Evolutionary conservation across 2,888 invertebrate genomes (phyloP).

Genomic region (Idaea biselata): DNA sequence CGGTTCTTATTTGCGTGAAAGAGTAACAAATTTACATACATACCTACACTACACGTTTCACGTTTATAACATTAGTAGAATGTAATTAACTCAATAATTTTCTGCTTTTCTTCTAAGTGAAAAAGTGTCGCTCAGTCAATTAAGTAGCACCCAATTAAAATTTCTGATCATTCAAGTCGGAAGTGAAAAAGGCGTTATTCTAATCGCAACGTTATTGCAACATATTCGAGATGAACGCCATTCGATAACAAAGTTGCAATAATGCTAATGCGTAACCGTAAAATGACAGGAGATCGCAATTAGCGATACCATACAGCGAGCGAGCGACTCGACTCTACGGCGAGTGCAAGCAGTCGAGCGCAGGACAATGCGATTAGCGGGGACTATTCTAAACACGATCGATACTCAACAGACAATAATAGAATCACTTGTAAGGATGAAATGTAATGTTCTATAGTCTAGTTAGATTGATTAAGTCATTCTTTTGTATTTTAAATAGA

Average conservation of each 20-base stretch:
- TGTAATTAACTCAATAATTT: too few relatives aligned
- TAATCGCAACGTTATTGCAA: not conserved
- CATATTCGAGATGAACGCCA: not conserved
- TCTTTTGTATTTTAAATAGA: too few relatives aligned
- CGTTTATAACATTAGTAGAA: too few relatives aligned
- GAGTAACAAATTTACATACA: too few relatives aligned
- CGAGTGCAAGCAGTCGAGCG: too few relatives aligned
- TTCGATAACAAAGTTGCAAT: conserved; percentile 47
- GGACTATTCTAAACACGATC: conserved; percentile 31
- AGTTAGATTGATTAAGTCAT: too few relatives aligned
- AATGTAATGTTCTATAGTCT: too few relatives aligned
- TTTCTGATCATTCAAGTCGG: not conserved
- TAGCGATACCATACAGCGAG: conserved; percentile 62
- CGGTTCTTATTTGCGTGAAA: too few relatives aligned
- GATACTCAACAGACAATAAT: conserved; percentile 11
- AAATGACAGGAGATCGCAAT: conserved; percentile 77
- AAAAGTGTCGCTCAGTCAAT: too few relatives aligned
- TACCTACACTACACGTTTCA: too few relatives aligned
- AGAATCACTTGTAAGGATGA: not conserved
- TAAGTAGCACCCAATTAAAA: not conserved
- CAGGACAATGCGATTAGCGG: conserved; percentile 48
- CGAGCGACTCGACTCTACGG: conserved; percentile 31
- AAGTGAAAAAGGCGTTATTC: not conserved
- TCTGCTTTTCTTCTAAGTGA: too few relatives aligned
- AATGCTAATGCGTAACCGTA: conserved; percentile 76